Conservation (phyloP, 1,140 invertebrate species). For the Lineus longissimus region DNA sequence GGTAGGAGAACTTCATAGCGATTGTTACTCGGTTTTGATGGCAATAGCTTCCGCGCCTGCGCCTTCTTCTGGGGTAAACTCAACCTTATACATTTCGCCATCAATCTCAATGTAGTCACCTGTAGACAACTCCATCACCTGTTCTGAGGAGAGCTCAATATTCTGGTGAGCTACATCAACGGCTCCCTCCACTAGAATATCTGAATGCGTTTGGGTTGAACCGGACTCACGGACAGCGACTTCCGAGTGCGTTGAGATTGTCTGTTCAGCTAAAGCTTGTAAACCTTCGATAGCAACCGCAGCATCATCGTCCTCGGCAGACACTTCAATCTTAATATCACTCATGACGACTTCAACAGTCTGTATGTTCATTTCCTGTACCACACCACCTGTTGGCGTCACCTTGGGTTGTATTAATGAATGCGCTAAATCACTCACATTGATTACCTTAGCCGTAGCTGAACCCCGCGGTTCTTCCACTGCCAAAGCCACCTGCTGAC, state of each 20-base stretch:
- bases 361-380: too few species aligned
- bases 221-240: background rate
- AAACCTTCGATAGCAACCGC: slow-evolving; percentile 47
- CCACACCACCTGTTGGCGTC: too few species aligned
- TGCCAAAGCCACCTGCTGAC: background rate
- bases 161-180: background rate
- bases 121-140: slow-evolving; percentile 36
- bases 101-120: slow-evolving; percentile 51
- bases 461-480: background rate
- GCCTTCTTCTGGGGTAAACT: slow-evolving; percentile 21
- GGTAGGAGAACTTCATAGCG: too few species aligned
- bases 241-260: slow-evolving; percentile 8
- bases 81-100: slow-evolving; percentile 48
- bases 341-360: too few species aligned
- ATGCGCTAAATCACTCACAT: background rate
- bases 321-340: background rate
- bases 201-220: too few species aligned
- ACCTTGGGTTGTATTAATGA: background rate
- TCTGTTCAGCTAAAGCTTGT: slow-evolving; percentile 42
- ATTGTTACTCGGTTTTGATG: too few species aligned
- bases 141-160: slow-evolving; percentile 38
- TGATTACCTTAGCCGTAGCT: background rate
- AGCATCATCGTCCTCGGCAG: slow-evolving; percentile 27
- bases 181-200: background rate
- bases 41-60: too few species aligned